Evolutionary conservation across 1,140 invertebrate species (phyloP).

Genomic region (Chironomus tepperi): DNA sequence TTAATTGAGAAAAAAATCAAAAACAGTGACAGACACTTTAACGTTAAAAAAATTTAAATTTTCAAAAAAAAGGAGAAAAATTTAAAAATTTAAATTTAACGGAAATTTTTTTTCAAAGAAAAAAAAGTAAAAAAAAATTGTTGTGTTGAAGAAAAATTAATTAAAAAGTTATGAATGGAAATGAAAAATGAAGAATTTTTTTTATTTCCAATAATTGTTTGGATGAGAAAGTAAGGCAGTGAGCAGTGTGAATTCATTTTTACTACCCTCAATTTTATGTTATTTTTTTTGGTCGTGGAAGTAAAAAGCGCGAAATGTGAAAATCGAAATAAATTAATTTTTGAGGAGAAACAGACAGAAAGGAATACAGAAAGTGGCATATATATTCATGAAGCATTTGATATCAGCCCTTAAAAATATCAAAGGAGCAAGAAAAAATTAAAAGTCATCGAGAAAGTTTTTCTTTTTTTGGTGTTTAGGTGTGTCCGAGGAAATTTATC

Average conservation of each 20-base stretch:
- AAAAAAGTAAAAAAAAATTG: not conserved
- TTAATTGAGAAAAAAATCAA: too few species aligned
- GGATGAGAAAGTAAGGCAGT: not conserved
- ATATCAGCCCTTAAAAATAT: conserved; percentile 6
- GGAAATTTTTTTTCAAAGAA: too few species aligned
- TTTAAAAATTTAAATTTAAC: too few species aligned
- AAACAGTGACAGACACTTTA: too few species aligned
- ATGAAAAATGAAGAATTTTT: not conserved
- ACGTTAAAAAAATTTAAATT: too few species aligned
- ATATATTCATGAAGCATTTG: not conserved
- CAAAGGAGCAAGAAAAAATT: conserved; percentile 14
- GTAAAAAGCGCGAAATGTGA: conserved; percentile 12
- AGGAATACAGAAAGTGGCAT: not conserved
- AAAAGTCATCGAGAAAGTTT: not conserved
- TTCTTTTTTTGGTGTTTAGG: not conserved
- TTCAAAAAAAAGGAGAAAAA: too few species aligned
- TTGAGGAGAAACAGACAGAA: not conserved
- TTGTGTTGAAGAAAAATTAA: not conserved
- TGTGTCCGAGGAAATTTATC: conserved; percentile 12
- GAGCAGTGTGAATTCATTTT: too few species aligned
- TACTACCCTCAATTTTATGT: not conserved
- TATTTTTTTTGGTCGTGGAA: not conserved
- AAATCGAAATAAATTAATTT: not conserved
- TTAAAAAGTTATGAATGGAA: not conserved
- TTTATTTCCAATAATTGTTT: too few species aligned